A percentile compares a stretch with the other conserved stretches of the same genome.
Conservation (phyloP, 23 tunicate species). For the Diplosoma virens region DNA sequence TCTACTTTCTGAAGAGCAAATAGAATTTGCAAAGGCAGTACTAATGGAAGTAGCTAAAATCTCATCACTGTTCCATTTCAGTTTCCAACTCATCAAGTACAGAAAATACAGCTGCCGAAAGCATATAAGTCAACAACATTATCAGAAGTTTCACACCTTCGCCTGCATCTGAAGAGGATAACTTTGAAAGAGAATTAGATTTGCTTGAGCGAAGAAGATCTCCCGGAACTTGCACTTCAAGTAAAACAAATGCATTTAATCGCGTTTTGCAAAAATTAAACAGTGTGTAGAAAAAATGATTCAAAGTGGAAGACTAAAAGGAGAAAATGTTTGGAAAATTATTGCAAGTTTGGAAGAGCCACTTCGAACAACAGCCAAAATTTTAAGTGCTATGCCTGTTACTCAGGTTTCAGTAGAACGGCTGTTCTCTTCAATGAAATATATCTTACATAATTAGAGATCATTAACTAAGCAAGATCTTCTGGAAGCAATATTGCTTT, state of each 20-base stretch:
- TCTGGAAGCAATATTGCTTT: not conserved
- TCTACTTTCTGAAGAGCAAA: too few species aligned
- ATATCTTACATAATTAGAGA: not conserved
- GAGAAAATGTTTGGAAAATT: not conserved
- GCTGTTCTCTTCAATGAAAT: conserved; percentile 1
- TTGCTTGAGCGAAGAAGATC: conserved; percentile 21
- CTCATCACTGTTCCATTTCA: too few species aligned
- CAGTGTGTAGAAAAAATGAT: not conserved
- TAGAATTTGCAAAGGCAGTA: too few species aligned
- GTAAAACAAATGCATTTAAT: not conserved
- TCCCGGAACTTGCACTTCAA: not conserved
- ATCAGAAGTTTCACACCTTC: too few species aligned
- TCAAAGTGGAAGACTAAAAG: not conserved
- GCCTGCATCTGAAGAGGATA: too few species aligned
- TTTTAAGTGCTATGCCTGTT: conserved; percentile 2
- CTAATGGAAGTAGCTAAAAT: too few species aligned
- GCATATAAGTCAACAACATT: too few species aligned
- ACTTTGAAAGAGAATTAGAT: not conserved
- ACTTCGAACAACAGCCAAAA: not conserved
- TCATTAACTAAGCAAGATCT: not conserved
- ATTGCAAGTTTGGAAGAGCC: not conserved
- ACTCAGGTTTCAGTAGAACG: conserved; percentile 7
- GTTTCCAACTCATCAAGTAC: too few species aligned
- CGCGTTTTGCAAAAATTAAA: not conserved
- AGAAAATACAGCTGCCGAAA: too few species aligned